Evolutionary conservation across 2,888 invertebrate species (phyloP).

Genomic region (Bhutanitis thaidina): DNA sequence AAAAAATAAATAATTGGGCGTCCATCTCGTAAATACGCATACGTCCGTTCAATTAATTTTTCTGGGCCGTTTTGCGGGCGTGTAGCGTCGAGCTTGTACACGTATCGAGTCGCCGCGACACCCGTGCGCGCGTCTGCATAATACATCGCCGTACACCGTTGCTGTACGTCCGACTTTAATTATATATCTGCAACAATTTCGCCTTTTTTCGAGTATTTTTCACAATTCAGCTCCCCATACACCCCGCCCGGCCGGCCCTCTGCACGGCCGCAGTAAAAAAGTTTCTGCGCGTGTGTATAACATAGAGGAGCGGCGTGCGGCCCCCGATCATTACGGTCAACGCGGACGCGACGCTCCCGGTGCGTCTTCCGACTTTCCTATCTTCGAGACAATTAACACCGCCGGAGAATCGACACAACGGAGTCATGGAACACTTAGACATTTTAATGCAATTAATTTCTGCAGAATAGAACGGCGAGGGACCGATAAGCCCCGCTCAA

Average conservation of each 20-base stretch:
- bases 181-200: conserved; percentile 81
- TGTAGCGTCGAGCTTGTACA: conserved; percentile 31
- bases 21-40: conserved; percentile 24
- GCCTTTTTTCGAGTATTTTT: conserved; percentile 81
- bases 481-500: conserved; percentile 74
- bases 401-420: conserved; percentile 26
- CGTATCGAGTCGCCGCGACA: conserved; percentile 53
- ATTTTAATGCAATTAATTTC: conserved; percentile 71
- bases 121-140: conserved; percentile 67
- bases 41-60: conserved; percentile 51
- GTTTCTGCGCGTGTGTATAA: conserved; percentile 58
- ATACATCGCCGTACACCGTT: conserved; percentile 71
- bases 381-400: conserved; percentile 24
- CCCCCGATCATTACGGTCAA: conserved; percentile 32
- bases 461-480: conserved; percentile 60
- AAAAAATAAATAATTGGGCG: conserved; percentile 34
- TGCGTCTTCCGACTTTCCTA: conserved; percentile 21
- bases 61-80: conserved; percentile 38
- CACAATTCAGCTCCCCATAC: conserved; percentile 70
- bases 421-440: conserved; percentile 33
- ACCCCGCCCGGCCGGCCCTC: conserved; percentile 43
- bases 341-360: conserved; percentile 18
- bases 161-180: conserved; percentile 76
- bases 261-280: conserved; percentile 67
- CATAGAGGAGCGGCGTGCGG: conserved; percentile 31